Percentiles rank a stretch among this genome's conserved stretches.
Conservation (phyloP, 2,888 invertebrate species). For the Hyalella azteca region DNA sequence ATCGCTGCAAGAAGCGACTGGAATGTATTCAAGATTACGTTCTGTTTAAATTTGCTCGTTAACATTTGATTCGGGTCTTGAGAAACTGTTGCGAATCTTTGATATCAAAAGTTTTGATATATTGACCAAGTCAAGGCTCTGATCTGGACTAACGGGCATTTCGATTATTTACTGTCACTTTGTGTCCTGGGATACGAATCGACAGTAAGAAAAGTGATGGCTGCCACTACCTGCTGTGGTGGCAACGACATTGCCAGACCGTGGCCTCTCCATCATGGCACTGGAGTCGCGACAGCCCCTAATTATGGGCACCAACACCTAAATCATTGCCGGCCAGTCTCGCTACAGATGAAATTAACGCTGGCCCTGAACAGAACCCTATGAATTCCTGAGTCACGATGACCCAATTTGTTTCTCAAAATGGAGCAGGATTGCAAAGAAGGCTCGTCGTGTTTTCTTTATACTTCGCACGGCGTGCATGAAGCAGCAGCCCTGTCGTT, state of each 20-base stretch:
- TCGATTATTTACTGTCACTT: too few species aligned
- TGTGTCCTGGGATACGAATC: neutral
- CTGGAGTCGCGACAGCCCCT: constrained; percentile 19
- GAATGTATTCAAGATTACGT: too few species aligned
- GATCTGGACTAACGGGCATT: too few species aligned
- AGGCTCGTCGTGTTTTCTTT: constrained; percentile 4
- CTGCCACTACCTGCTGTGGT: constrained; percentile 2
- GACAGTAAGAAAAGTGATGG: constrained; percentile 13
- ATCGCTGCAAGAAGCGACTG: too few species aligned
- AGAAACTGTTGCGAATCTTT: too few species aligned
- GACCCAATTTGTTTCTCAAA: constrained; percentile 36
- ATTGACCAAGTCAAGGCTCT: too few species aligned
- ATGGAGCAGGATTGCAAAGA: constrained; percentile 27
- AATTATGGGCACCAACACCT: constrained; percentile 35
- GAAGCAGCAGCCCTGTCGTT: neutral
- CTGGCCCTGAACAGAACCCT: constrained; percentile 36
- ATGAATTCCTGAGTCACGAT: constrained; percentile 35
- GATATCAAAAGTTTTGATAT: too few species aligned
- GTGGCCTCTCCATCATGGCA: constrained; percentile 16
- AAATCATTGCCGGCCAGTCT: constrained; percentile 32
- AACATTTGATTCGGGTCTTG: too few species aligned
- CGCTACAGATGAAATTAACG: constrained; percentile 33
- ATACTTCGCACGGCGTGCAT: neutral
- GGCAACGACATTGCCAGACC: constrained; percentile 15
- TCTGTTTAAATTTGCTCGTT: too few species aligned